Base-by-base conservation (phyloP, 2,797 vertebrate species). In the Pampus argenteus region DNA sequence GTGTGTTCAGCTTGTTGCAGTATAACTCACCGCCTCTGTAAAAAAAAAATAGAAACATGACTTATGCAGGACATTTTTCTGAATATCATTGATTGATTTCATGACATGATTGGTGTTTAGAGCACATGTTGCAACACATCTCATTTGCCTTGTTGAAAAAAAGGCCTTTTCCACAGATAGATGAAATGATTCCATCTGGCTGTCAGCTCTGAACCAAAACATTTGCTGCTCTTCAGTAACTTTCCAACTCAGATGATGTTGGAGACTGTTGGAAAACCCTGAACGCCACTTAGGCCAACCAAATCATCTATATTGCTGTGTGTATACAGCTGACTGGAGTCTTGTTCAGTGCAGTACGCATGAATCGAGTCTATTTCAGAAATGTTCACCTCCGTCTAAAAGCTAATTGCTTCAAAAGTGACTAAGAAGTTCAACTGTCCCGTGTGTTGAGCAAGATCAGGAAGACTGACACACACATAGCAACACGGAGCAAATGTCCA, bases 221-320 rank as follows among this genome's bases (percentile, higher is more conserved):
- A 76, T 45, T 59, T 45, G 36, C 55, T 63, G 44, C 40, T 74
- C 40, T 28, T 56, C 36, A 22, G 40, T 66, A 7, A 51, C 48
- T 79, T 76, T 76, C 29, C 77, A 70, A 40, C 62, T 66, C 45
- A 25, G 69, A 65, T 25, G 51, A 68, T 36, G 17, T 48, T 76
- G 72, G 60, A 63, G 66, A 59, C 65, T 67, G n/a, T 64, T 64
- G 80, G 85, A 79, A 86, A 86, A 58, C 71, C 87, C 79, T 56
- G 26, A 79, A n/a, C 57, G 71, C 29, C 52, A 28, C 58, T 13
- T 57, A 55, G 31, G 42, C 25, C 20, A 45, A 57, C 49, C 61
- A 28, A 18, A 51, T 55, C 51, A 20, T 64, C 52, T 18, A 26
- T 44, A n/a, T 18, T 42, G 66, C 54, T 71, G 71, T 2, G 13